These are phyloP conservation scores for Epirrita christyi DNA, from an alignment of 2,888 invertebrate species.

Conservation along the genomic window DNA sequence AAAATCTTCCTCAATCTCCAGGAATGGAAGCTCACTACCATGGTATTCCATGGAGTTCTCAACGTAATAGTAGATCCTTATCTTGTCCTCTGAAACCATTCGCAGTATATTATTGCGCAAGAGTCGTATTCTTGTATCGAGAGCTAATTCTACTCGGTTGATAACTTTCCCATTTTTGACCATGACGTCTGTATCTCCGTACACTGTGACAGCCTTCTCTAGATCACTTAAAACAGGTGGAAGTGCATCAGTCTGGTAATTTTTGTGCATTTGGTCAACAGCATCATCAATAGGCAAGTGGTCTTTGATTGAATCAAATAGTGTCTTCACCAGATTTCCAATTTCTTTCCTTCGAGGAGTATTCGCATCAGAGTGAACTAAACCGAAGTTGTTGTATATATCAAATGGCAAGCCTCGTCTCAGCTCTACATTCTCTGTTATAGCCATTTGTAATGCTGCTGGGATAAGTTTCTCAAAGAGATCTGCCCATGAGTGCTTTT, in stretches of 20 bases:
- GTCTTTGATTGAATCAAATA: constrained; percentile 85
- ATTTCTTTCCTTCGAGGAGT: constrained; percentile 79
- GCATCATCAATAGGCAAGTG: constrained; percentile 90
- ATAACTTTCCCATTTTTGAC: constrained; percentile 85
- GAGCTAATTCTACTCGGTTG: constrained; percentile 87
- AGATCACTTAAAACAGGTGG: constrained; percentile 90
- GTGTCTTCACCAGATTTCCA: constrained; percentile 72
- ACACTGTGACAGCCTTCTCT: constrained; percentile 89
- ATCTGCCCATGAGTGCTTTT: constrained; percentile 95
- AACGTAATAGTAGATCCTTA: constrained; percentile 91
- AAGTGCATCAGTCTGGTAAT: constrained; percentile 93
- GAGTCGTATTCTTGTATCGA: constrained; percentile 86
- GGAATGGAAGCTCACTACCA: constrained; percentile 87
- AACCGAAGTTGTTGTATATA: constrained; percentile 90
- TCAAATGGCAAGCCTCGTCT: constrained; percentile 92
- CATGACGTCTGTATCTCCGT: constrained; percentile 89
- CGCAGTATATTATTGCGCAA: constrained; percentile 82
- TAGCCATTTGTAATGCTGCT: constrained; percentile 89
- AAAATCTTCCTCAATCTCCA: constrained; percentile 89
- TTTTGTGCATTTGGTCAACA: constrained; percentile 94
- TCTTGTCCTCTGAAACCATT: constrained; percentile 86
- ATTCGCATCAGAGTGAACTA: constrained; percentile 85
- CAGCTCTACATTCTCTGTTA: constrained; percentile 88
- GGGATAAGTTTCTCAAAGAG: constrained; percentile 93
- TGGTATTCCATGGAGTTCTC: constrained; percentile 95